Conservation (phyloP, 2,888 invertebrate genomes). For the Drosophila atroscutellata region DNA sequence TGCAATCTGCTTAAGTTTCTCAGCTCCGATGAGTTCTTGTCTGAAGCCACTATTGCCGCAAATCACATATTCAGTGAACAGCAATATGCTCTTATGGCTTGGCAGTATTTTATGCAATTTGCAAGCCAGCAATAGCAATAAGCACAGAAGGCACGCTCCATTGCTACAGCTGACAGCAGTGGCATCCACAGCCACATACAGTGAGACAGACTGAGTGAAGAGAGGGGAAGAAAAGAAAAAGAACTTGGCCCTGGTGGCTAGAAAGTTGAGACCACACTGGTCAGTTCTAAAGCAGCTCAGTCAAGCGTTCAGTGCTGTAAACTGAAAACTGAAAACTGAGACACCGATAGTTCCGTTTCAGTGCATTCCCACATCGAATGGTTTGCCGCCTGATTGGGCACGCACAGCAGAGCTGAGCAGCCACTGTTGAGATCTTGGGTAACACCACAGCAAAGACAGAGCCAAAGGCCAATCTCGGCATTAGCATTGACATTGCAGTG, state of each 20-base stretch:
- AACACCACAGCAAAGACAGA: conserved; percentile 34
- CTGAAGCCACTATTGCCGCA: conserved; percentile 40
- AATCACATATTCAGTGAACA: conserved; percentile 75
- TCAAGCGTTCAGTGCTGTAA: conserved; percentile 28
- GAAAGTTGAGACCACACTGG: conserved; percentile 68
- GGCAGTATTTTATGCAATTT: conserved; percentile 79
- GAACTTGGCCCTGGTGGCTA: conserved; percentile 48
- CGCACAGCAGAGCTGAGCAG: conserved; percentile 18
- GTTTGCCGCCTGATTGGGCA: conserved; percentile 41
- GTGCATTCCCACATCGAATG: conserved; percentile 54
- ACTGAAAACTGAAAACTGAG: conserved; percentile 67
- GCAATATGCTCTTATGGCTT: conserved; percentile 73
- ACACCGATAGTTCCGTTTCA: conserved; percentile 67
- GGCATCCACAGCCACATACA: conserved; percentile 2
- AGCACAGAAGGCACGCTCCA: conserved; percentile 43
- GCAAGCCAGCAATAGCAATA: conserved; percentile 65
- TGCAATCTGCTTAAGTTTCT: conserved; percentile 1
- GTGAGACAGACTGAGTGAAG: neutral
- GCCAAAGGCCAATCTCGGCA: conserved; percentile 33
- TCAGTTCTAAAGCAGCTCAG: conserved; percentile 47
- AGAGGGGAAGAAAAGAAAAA: conserved; percentile 1
- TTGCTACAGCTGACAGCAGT: conserved; percentile 51
- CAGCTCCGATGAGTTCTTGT: neutral
- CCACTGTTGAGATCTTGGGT: conserved; percentile 24
- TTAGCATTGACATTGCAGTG: conserved; percentile 52